Evolutionary conservation across 2,797 vertebrate species (phyloP), one percentile per base, ranked within the genome.

Genomic region (Zalophus californianus): DNA sequence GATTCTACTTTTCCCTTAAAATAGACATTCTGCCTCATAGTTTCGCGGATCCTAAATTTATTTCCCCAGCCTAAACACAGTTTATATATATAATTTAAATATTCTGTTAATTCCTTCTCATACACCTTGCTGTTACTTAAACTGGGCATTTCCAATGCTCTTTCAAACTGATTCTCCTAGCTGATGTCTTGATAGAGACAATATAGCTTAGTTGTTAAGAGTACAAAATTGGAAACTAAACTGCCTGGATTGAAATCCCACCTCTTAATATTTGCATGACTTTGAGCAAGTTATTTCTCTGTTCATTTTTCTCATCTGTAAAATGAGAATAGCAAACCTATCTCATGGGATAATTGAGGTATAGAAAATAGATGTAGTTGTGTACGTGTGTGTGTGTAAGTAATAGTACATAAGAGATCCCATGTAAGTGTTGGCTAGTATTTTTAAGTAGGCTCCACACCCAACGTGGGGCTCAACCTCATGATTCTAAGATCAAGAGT

Each of bases 1-100:
- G 60, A 91, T 68, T 77, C 58, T 89, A 48, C 50, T 72, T 90
- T 89, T 91, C 50, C 56, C 32, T 94, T 80, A 94, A 90, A 35
- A 35, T 35, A 35, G 35, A 82, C 23, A 78, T 54, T 60, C 50
- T 93, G 68, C 44, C 38, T 96, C 21, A 70, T 68, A 80, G 35
- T 95, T 94, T 95, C 41, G 70, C n/a, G 92, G 62, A 83, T 72
- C 56, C 72, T 86, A 68, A 88, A 58, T 92, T 89, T 95, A 70
- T 44, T 52, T 50, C 25, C 56, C 44, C 56, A 54, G 20, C 18
- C 73, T 89, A 94, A 95, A 94, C 52, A 85, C 29, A 66, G 27
- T 52, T 75, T 54, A 29, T 72, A 9, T 54, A 29, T 60, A 11
- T 77, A 90, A 73, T 35, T 94, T 83, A 90, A 16, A 66, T 91